A percentile compares a stretch with the other conserved stretches of the same genome.
These are phyloP conservation scores for Pyrrhia umbra DNA, from an alignment of 2,888 invertebrate genomes.

Conservation along the genomic window DNA sequence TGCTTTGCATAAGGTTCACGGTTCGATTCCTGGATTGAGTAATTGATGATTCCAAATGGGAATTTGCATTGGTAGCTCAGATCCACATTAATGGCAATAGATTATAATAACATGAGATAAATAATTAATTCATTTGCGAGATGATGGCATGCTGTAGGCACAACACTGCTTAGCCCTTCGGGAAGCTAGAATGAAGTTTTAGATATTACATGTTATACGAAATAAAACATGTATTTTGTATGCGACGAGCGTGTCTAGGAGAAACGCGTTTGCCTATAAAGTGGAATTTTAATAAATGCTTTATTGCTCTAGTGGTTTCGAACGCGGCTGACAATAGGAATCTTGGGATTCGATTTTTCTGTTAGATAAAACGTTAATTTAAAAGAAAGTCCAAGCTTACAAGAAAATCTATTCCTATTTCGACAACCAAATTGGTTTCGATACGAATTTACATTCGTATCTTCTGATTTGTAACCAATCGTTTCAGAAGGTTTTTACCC, in stretches of 20 bases:
- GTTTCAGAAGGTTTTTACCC: too few species aligned
- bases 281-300: constrained; percentile 43
- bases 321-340: constrained; percentile 34
- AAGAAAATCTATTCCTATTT: not conserved
- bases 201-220: constrained; percentile 3
- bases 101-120: too few species aligned
- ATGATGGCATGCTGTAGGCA: not conserved
- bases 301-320: constrained; percentile 36
- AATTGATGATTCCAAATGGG: too few species aligned
- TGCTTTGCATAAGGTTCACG: too few species aligned
- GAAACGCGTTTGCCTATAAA: constrained; percentile 26
- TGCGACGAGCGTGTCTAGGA: not conserved
- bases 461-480: not conserved
- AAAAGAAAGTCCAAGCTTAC: not conserved
- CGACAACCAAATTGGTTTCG: not conserved
- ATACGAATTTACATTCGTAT: not conserved
- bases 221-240: constrained; percentile 14
- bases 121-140: too few species aligned
- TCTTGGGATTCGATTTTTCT: constrained; percentile 6
- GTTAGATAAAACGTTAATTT: not conserved
- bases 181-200: not conserved
- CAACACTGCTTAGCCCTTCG: not conserved
- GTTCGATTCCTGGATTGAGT: too few species aligned
- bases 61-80: too few species aligned
- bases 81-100: too few species aligned